Percentiles rank a stretch among this genome's conserved stretches.
phyloP scores from a whole-genome alignment of 2,113 vertebrate genomes.

The Phycodurus eques region DNA sequence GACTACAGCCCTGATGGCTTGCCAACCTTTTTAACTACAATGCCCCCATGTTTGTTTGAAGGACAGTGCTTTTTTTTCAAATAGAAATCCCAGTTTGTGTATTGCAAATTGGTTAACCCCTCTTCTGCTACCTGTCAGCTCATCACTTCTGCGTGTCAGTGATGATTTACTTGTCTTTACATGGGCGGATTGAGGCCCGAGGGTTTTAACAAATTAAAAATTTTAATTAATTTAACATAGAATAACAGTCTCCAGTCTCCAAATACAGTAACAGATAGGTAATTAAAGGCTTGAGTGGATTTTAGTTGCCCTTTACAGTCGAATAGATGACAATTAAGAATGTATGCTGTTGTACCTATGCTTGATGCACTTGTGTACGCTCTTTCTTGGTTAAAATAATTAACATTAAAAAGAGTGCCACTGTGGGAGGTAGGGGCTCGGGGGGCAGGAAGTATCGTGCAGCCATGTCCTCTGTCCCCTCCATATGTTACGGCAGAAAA shows the following conservation, averaged over 20 bases:
- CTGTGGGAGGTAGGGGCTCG: slow-evolving; percentile 1
- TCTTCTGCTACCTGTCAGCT: too few relatives aligned
- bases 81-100: too few relatives aligned
- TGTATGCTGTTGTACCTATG: slow-evolving; percentile 15
- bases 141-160: too few relatives aligned
- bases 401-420: slow-evolving; percentile 6
- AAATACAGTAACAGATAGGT: neutral
- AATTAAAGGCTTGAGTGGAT: neutral
- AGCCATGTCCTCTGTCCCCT: slow-evolving; percentile 11
- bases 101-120: too few relatives aligned
- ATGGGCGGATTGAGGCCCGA: too few relatives aligned
- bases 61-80: too few relatives aligned
- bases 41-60: too few relatives aligned
- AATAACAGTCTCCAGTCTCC: neutral
- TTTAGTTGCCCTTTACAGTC: neutral
- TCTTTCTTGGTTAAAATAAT: slow-evolving; percentile 23
- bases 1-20: too few relatives aligned
- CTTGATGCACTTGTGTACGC: slow-evolving; percentile 10
- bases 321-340: slow-evolving; percentile 18
- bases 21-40: too few relatives aligned
- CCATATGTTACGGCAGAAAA: slow-evolving; percentile 47
- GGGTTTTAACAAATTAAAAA: neutral
- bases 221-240: neutral
- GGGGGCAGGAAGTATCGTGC: neutral
- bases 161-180: too few relatives aligned